Evolutionary conservation across 2,113 vertebrate genomes (phyloP).

Genomic region (Cyprinus carpio): DNA sequence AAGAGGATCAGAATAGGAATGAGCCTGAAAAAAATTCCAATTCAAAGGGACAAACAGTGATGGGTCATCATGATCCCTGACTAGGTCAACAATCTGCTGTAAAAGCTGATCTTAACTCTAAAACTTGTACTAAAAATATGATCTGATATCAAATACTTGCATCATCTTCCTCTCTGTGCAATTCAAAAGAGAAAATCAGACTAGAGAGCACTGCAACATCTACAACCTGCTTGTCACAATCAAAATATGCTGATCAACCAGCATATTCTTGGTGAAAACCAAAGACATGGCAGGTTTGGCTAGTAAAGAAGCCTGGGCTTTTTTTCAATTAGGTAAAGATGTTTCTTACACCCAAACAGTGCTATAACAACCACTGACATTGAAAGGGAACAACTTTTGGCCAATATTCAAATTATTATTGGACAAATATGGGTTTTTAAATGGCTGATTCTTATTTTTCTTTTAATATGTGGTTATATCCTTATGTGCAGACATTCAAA

Average conservation of each 20-base stretch:
- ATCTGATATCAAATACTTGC: not conserved
- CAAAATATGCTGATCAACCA: not conserved
- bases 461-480: not conserved
- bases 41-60: not conserved
- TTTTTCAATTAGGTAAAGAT: not conserved
- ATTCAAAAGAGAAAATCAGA: not conserved
- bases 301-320: not conserved
- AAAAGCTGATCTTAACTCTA: not conserved
- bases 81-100: not conserved
- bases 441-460: not conserved
- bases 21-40: constrained; percentile 14
- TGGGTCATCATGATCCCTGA: not conserved
- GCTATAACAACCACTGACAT: not conserved
- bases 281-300: not conserved
- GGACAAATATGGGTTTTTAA: not conserved
- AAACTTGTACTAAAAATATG: not conserved
- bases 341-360: not conserved
- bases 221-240: not conserved
- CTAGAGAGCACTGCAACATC: not conserved
- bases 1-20: constrained; percentile 15
- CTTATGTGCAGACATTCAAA: constrained; percentile 11
- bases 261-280: not conserved
- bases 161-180: not conserved
- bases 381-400: not conserved
- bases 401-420: not conserved